phyloP scores from a whole-genome alignment of 2,113 vertebrate genomes.

The Gallinago media region DNA sequence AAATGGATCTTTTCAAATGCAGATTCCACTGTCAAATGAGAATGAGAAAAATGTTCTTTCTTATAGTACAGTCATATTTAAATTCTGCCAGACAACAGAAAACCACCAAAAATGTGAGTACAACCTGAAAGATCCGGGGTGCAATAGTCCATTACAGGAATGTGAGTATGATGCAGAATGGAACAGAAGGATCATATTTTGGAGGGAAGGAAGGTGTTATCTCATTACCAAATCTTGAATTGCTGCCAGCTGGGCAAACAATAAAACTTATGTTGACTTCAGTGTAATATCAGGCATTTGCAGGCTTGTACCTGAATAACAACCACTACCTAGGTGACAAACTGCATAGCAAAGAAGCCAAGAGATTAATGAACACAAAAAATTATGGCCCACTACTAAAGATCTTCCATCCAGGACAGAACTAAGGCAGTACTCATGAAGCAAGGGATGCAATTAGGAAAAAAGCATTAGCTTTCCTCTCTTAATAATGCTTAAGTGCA shows the following conservation, averaged over 20 bases:
- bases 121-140: neutral
- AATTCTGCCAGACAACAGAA: neutral
- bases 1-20: constrained; percentile 60
- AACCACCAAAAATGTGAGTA: neutral
- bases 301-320: neutral
- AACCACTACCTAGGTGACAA: neutral
- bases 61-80: neutral
- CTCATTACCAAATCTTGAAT: neutral
- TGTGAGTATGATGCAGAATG: neutral
- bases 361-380: neutral
- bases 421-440: neutral
- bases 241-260: neutral
- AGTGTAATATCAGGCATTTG: neutral
- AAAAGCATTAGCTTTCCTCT: neutral
- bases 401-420: neutral
- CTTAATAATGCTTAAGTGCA: neutral
- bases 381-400: neutral
- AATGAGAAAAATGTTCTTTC: constrained; percentile 30
- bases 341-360: neutral
- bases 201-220: neutral
- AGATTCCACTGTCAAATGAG: constrained; percentile 39
- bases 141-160: neutral
- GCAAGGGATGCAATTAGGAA: neutral
- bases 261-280: neutral
- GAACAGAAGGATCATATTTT: neutral